Percentiles rank a stretch among this genome's conserved stretches.
Conservation (phyloP, 2,888 invertebrate species). For the Tetanocera ferruginea region DNA sequence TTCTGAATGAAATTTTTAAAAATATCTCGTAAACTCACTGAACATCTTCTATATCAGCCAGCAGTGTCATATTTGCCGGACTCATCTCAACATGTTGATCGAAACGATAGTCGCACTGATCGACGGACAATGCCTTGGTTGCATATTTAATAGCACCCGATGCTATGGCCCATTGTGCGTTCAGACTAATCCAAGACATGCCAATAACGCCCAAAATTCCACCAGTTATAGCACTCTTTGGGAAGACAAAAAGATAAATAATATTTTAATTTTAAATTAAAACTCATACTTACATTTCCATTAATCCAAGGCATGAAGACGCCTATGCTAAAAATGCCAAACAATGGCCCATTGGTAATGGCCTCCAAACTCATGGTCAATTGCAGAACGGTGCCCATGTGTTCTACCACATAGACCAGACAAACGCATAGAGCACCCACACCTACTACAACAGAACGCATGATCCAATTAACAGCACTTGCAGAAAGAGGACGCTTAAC, state of each 20-base stretch:
- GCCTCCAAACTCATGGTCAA: constrained; percentile 79
- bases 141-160: constrained; percentile 75
- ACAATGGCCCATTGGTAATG: constrained; percentile 79
- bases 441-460: constrained; percentile 79
- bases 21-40: constrained; percentile 53
- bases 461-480: constrained; percentile 73
- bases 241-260: not conserved
- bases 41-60: constrained; percentile 44
- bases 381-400: constrained; percentile 80
- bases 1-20: too few relatives aligned
- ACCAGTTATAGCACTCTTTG: constrained; percentile 74
- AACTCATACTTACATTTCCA: constrained; percentile 71
- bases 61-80: constrained; percentile 50
- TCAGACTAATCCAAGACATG: constrained; percentile 76
- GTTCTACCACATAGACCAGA: constrained; percentile 80
- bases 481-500: constrained; percentile 73
- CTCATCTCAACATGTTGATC: constrained; percentile 55
- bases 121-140: constrained; percentile 76
- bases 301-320: constrained; percentile 80
- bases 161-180: constrained; percentile 76
- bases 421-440: constrained; percentile 78
- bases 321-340: constrained; percentile 78
- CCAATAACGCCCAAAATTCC: constrained; percentile 72
- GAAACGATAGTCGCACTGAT: constrained; percentile 77
- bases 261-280: not conserved